phyloP scores from a whole-genome alignment of 1,140 invertebrate genomes.

The Homarus americanus region DNA sequence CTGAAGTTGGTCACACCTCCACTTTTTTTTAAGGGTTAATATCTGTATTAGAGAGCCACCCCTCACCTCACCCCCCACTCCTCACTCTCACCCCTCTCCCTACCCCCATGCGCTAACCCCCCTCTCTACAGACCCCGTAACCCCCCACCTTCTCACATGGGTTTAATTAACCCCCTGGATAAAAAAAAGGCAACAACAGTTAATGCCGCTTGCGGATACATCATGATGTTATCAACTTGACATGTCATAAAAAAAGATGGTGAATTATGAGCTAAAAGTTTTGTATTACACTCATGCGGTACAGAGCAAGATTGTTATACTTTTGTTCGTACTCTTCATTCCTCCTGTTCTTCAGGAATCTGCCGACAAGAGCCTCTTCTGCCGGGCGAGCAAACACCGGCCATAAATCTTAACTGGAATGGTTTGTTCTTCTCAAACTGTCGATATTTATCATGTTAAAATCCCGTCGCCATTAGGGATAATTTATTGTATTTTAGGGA shows the following conservation, averaged over 20 bases:
- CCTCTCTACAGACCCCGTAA: too few relatives aligned
- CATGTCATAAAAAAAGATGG: neutral
- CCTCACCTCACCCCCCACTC: neutral
- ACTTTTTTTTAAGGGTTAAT: neutral
- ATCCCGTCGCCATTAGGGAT: too few relatives aligned
- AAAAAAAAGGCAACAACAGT: slow-evolving; percentile 1
- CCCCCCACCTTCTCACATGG: neutral
- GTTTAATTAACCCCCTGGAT: neutral
- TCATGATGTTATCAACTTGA: neutral
- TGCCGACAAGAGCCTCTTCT: too few relatives aligned
- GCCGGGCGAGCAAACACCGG: too few relatives aligned
- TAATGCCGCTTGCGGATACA: neutral
- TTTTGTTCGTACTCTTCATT: too few relatives aligned
- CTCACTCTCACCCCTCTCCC: neutral
- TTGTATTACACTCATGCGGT: slow-evolving; percentile 6
- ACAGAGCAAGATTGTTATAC: neutral
- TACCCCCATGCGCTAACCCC: neutral
- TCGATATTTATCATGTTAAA: too few relatives aligned
- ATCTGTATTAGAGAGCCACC: too few relatives aligned
- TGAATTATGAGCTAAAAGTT: neutral
- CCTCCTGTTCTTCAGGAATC: too few relatives aligned
- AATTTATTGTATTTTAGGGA: too few relatives aligned
- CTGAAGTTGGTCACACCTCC: slow-evolving; percentile 2
- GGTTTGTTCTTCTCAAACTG: too few relatives aligned
- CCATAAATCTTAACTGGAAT: too few relatives aligned